Percentiles rank a stretch among this genome's conserved stretches.
Conservation (phyloP, 2,797 vertebrate genomes). For the Sebastes variabilis region DNA sequence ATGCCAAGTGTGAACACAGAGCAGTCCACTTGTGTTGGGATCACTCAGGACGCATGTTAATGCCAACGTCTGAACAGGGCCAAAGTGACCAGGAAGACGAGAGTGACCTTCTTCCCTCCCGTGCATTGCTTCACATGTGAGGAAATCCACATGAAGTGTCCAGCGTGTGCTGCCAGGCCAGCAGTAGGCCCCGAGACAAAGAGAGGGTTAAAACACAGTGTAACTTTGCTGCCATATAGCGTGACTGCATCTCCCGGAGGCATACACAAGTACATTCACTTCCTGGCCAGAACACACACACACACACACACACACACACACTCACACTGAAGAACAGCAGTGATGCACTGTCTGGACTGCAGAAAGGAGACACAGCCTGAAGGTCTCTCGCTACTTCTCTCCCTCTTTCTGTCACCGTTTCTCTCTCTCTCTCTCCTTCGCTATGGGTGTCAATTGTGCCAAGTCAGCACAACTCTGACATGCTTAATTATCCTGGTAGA, state of each 20-base stretch:
- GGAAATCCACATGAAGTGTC: neutral
- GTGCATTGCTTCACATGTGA: neutral
- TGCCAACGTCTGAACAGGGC: neutral
- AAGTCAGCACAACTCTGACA: constrained; percentile 77
- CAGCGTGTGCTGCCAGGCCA: neutral
- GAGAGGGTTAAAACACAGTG: constrained; percentile 37
- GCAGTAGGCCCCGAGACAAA: constrained; percentile 20
- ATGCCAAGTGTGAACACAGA: too few relatives aligned
- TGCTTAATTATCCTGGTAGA: constrained; percentile 77
- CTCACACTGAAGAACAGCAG: constrained; percentile 19
- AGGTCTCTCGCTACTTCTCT: constrained; percentile 65
- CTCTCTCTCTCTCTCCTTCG: constrained; percentile 42
- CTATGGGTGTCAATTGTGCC: constrained; percentile 66
- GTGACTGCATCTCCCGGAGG: constrained; percentile 56
- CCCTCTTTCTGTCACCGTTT: constrained; percentile 26
- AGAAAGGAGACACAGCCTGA: constrained; percentile 73
- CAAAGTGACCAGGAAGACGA: neutral
- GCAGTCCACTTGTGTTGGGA: neutral
- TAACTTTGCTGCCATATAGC: constrained; percentile 45
- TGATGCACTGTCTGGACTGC: constrained; percentile 74
- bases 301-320: constrained; percentile 8
- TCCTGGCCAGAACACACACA: constrained; percentile 24
- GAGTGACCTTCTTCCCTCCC: neutral
- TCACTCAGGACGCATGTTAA: neutral
- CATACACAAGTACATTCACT: constrained; percentile 48